phyloP scores from a whole-genome alignment of 2,113 vertebrate genomes.

The Lophochroa leadbeateri region DNA sequence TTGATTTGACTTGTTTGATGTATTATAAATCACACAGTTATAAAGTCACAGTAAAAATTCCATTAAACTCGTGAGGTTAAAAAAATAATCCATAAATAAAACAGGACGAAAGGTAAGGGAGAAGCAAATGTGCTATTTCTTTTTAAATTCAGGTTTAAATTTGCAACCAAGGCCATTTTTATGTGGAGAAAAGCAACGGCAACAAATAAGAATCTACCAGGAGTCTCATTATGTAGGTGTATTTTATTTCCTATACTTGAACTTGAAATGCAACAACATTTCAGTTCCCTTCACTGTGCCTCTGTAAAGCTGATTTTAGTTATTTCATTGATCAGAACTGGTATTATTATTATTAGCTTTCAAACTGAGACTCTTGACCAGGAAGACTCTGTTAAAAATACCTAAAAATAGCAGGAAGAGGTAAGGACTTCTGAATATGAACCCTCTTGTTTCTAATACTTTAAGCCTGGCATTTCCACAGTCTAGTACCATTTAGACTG shows the following conservation, averaged over 20 bases:
- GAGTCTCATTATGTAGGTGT: neutral
- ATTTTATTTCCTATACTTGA: neutral
- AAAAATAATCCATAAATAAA: constrained; percentile 67
- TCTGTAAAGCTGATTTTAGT: neutral
- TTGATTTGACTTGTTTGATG: constrained; percentile 71
- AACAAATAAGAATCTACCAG: neutral
- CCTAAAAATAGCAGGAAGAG: neutral
- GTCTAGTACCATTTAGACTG: neutral
- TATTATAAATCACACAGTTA: constrained; percentile 71
- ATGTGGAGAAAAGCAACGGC: constrained; percentile 13
- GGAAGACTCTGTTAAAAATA: neutral
- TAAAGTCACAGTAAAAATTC: constrained; percentile 71
- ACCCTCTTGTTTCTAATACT: neutral
- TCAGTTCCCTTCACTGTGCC: neutral
- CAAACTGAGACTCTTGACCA: neutral
- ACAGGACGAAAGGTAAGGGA: neutral
- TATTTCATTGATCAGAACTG: neutral
- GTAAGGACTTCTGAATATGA: neutral
- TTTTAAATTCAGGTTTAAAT: constrained; percentile 27
- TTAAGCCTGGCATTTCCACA: neutral
- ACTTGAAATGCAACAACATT: neutral
- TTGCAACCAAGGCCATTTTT: constrained; percentile 28
- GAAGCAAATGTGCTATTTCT: constrained; percentile 51
- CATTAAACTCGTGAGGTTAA: constrained; percentile 65
- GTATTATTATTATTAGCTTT: neutral